Evolutionary conservation across 2,888 invertebrate species (phyloP), one percentile per base, ranked within the genome.

Genomic region (Lasioglossum pauxillum): DNA sequence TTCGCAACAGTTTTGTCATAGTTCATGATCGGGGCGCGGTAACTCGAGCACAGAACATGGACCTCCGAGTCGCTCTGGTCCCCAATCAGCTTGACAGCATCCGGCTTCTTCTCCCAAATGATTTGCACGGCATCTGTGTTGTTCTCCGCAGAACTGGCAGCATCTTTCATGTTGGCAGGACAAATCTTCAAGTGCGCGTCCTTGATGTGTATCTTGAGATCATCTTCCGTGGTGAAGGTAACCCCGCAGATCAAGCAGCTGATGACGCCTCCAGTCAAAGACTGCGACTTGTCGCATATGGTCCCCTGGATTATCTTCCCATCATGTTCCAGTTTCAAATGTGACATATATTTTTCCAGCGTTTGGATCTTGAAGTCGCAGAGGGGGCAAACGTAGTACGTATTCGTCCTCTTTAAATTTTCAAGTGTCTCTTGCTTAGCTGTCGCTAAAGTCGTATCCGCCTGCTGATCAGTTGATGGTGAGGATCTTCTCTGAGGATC

Each of bases 371-470:
- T 38, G 10, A 57, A 7, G 14, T 27, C 14, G 57, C 88, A 88
- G n/a, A 88, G 16, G 7, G 82, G 83, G 31, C 88, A 88, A 7
- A n/a, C 72, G n/a, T 84, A 83, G 75, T 4, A 49, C 1, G 3
- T 0, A 19, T 12, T 10, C 23, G 5, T 16, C 23, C 7, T 12
- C 5, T 31, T 23, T 10, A 27, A 19, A 7, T 79, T 16, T 23
- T 49, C 12, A 19, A 31, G 14, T 49, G 3, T 14, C 31, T 53
- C 49, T 7, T 46, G 23, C n/a, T 2, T 3, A n/a, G 23, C 23
- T 53, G 3, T n/a, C 53, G 10, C 53, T 53, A n/a, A 35, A 38
- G 16, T 23, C 23, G 16, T 10, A 35, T 10, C 7, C 41, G 41
- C 1, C 5, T 27, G 5, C 27, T 5, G 27, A 64, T 31, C 7